Evolutionary conservation across 2,797 vertebrate species (phyloP).

Genomic region (Vespertilio murinus): DNA sequence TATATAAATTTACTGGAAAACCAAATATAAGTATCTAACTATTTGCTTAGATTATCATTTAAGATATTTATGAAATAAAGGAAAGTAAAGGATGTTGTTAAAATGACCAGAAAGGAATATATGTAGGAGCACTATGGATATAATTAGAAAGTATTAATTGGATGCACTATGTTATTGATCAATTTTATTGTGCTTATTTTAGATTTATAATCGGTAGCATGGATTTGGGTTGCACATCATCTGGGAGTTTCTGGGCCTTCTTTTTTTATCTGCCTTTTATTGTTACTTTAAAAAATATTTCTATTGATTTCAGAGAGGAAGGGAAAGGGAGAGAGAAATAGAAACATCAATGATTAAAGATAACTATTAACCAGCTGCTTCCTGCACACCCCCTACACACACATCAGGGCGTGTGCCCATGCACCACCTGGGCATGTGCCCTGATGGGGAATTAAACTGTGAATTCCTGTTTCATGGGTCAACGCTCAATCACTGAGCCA

Average conservation of each 20-base stretch:
- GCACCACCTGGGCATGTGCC: too few relatives aligned
- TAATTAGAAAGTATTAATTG: not conserved
- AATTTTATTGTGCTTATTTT: not conserved
- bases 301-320: too few relatives aligned
- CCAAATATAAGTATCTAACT: not conserved
- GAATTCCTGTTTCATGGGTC: too few relatives aligned
- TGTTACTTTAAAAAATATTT: not conserved
- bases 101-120: not conserved
- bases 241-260: not conserved
- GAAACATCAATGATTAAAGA: too few relatives aligned
- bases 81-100: not conserved
- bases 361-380: too few relatives aligned
- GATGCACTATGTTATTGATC: too few relatives aligned
- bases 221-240: not conserved
- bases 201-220: not conserved
- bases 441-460: too few relatives aligned
- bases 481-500: too few relatives aligned
- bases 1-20: not conserved
- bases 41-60: not conserved
- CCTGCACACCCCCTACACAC: too few relatives aligned
- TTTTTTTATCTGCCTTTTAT: not conserved
- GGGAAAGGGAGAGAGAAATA: too few relatives aligned
- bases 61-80: not conserved
- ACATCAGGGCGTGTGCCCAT: too few relatives aligned
- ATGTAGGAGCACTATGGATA: not conserved